These are phyloP conservation scores for Streptopelia turtur DNA, from an alignment of 2,797 vertebrate species.

Conservation along the genomic window DNA sequence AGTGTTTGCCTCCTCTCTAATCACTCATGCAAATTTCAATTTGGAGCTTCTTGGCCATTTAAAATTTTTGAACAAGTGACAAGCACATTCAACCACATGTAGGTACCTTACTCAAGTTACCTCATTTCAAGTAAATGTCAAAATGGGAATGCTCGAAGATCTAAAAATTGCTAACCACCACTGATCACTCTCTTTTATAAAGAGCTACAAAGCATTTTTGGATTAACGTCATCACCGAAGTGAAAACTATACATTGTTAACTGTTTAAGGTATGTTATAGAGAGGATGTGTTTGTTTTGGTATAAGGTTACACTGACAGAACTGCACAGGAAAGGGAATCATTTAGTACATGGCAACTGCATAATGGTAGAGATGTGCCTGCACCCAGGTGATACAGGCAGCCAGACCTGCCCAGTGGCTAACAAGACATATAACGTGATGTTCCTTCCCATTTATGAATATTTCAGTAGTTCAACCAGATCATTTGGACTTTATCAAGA, in stretches of 20 bases:
- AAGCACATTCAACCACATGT: background rate
- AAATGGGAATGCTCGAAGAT: background rate
- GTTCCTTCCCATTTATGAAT: background rate
- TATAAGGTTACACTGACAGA: background rate
- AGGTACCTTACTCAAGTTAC: background rate
- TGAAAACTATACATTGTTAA: background rate
- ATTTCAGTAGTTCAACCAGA: background rate
- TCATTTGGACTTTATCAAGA: background rate
- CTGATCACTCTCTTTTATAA: background rate
- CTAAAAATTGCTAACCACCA: background rate
- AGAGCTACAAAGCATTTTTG: background rate
- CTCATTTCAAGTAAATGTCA: background rate
- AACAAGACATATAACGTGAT: background rate
- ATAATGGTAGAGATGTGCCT: background rate
- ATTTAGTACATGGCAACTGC: background rate
- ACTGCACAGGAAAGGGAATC: background rate
- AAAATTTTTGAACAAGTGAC: background rate
- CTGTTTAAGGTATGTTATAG: background rate
- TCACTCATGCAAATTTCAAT: background rate
- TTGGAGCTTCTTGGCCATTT: background rate
- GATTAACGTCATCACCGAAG: background rate
- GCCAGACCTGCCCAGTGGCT: accelerated
- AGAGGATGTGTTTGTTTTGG: background rate
- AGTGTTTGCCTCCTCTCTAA: background rate
- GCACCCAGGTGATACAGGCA: background rate